phyloP scores from a whole-genome alignment of 1,140 invertebrate species.

The Nephila pilipes region DNA sequence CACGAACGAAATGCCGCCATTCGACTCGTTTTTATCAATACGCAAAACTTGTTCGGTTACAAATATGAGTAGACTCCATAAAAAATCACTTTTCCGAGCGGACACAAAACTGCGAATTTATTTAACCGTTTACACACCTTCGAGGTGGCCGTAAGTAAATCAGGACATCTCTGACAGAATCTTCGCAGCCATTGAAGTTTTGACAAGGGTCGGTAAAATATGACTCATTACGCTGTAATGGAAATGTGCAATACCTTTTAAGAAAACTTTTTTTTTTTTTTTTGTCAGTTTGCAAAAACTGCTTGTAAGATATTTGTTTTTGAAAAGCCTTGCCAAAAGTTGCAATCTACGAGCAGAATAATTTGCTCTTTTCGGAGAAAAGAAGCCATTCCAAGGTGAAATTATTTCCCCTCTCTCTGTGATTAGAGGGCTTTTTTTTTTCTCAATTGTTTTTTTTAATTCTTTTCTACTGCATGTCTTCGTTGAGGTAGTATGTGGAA shows the following conservation, averaged over 20 bases:
- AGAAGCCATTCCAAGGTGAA: not conserved
- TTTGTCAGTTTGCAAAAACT: not conserved
- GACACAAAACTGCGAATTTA: constrained; percentile 33
- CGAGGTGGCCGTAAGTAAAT: not conserved
- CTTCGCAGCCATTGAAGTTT: not conserved
- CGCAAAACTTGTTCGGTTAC: constrained; percentile 18
- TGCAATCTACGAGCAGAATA: not conserved
- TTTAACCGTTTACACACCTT: constrained; percentile 18
- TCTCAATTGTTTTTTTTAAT: not conserved
- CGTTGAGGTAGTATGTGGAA: no score
- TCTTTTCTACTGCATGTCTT: no score
- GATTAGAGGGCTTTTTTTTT: not conserved
- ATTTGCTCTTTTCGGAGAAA: not conserved
- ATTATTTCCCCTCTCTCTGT: not conserved
- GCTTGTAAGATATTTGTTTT: not conserved
- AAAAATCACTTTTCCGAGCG: not conserved
- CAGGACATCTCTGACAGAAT: not conserved
- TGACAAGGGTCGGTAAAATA: not conserved
- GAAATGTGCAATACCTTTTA: not conserved
- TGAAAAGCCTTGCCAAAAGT: not conserved
- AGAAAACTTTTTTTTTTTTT: not conserved
- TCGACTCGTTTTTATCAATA: constrained; percentile 37
- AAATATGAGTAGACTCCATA: constrained; percentile 2
- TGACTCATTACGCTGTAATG: not conserved
- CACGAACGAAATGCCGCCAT: constrained; percentile 24